Conservation (phyloP, 2,113 vertebrate species). For the Oreochromis aureus region DNA sequence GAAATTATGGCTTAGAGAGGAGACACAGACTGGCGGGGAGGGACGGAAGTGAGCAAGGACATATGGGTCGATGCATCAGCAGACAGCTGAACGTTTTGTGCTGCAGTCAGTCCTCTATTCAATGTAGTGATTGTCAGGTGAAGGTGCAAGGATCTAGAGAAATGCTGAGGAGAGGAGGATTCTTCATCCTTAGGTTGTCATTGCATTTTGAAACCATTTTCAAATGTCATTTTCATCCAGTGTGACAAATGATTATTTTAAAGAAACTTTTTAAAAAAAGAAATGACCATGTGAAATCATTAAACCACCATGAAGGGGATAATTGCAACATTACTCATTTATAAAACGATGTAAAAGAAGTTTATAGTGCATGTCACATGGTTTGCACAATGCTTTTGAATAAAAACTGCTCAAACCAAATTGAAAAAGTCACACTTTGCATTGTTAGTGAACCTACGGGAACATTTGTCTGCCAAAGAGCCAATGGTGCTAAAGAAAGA, state of each 20-base stretch:
- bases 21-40: background rate
- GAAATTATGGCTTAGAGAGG: slow-evolving; percentile 11
- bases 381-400: background rate
- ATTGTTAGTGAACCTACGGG: background rate
- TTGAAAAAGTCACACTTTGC: background rate
- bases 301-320: background rate
- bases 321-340: background rate
- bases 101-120: background rate
- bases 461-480: background rate
- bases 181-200: background rate
- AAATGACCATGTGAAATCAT: background rate
- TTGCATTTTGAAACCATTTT: background rate
- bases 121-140: background rate
- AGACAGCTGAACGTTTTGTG: background rate
- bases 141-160: background rate
- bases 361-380: background rate
- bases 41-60: slow-evolving; percentile 24
- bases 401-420: background rate
- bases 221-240: background rate
- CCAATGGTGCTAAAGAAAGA: background rate
- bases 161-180: background rate
- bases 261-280: background rate
- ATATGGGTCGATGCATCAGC: slow-evolving; percentile 25
- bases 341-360: background rate
- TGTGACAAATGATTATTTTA: background rate